phyloP scores from a whole-genome alignment of 1,140 invertebrate genomes.

The Rhizoglyphus robini region DNA sequence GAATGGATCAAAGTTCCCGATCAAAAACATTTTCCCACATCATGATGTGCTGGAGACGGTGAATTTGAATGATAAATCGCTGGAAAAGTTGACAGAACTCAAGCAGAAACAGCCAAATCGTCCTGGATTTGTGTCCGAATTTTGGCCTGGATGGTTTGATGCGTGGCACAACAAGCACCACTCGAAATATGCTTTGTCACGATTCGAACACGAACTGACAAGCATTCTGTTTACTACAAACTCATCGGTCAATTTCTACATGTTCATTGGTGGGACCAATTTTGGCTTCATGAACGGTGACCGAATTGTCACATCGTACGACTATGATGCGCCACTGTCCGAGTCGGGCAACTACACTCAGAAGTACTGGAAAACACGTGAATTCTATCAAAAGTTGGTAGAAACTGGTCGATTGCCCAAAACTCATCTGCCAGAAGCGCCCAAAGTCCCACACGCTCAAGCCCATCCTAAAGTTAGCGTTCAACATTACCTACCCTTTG shows the following conservation, averaged over 20 bases:
- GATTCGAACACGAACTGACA: slow-evolving; percentile 24
- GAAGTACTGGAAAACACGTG: slow-evolving; percentile 36
- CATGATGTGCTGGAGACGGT: neutral
- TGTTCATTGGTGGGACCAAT: slow-evolving; percentile 26
- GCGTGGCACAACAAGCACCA: slow-evolving; percentile 29
- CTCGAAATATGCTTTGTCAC: slow-evolving; percentile 13
- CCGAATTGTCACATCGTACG: too few species aligned
- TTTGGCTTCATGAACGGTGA: slow-evolving; percentile 24
- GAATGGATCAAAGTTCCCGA: neutral
- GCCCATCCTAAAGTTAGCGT: neutral
- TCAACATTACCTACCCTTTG: too few species aligned
- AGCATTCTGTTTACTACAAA: slow-evolving; percentile 27
- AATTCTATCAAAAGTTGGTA: slow-evolving; percentile 28
- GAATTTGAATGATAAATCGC: neutral
- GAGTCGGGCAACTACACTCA: slow-evolving; percentile 38
- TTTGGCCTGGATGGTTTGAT: slow-evolving; percentile 33
- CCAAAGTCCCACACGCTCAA: neutral
- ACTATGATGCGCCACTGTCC: slow-evolving; percentile 39
- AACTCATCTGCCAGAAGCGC: neutral
- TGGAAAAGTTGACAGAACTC: neutral
- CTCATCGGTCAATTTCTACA: slow-evolving; percentile 31
- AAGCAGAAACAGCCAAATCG: slow-evolving; percentile 25
- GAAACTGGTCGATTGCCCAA: neutral
- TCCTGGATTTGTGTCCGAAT: too few species aligned
- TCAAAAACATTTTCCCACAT: neutral